phyloP scores from a whole-genome alignment of 2,113 vertebrate genomes.

The Syngnathus floridae region DNA sequence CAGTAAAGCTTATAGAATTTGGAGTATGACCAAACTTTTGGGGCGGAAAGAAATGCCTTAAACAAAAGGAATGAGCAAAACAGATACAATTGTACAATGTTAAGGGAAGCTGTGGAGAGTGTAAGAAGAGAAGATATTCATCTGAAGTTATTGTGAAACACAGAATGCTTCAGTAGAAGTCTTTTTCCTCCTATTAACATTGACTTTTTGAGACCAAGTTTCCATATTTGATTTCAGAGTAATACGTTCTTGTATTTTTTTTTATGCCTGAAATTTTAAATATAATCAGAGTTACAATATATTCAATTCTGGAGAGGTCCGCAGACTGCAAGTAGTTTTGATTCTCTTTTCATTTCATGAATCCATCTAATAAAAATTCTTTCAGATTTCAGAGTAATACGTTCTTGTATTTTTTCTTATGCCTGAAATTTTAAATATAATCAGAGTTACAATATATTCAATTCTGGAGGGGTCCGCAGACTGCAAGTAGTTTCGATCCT shows the following conservation, averaged over 20 bases:
- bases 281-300: constrained; percentile 35
- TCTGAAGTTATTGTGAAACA: background rate
- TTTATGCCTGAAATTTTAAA: constrained; percentile 26
- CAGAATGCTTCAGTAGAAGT: too few relatives aligned
- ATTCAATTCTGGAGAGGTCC: constrained; percentile 10
- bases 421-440: constrained; percentile 39
- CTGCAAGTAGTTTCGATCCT: constrained; percentile 31
- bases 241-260: background rate
- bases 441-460: constrained; percentile 25
- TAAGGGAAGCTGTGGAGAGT: background rate
- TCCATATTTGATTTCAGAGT: too few relatives aligned
- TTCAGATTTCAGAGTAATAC: too few relatives aligned
- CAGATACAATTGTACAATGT: background rate
- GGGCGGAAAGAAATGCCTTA: background rate
- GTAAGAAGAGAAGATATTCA: background rate
- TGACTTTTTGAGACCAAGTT: too few relatives aligned
- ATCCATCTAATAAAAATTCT: constrained; percentile 33
- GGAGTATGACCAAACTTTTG: background rate
- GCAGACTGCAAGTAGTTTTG: constrained; percentile 24
- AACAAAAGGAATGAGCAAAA: background rate
- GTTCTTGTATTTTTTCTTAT: too few relatives aligned
- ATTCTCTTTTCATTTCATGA: constrained; percentile 26
- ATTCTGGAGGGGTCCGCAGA: constrained; percentile 10
- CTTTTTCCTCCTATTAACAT: too few relatives aligned
- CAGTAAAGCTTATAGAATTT: background rate